Evolutionary conservation across 1,140 invertebrate species (phyloP).

Genomic region (Aphis craccivora): DNA sequence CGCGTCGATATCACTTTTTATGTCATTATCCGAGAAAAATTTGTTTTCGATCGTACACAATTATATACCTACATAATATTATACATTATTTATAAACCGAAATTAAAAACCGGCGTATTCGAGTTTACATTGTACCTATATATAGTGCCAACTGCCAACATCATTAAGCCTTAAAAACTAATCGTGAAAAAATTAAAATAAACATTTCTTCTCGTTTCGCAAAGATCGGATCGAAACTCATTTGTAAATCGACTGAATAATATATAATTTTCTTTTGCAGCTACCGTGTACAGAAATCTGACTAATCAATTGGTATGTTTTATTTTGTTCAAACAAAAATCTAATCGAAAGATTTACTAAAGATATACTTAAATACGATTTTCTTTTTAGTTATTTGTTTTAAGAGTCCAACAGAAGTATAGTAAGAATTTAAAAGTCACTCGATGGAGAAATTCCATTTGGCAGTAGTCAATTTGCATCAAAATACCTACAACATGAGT

Average conservation of each 20-base stretch:
- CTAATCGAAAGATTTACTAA: not conserved
- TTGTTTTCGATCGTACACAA: too few species aligned
- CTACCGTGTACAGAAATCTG: not conserved
- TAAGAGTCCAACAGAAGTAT: not conserved
- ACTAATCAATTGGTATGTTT: not conserved
- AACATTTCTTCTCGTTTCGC: not conserved
- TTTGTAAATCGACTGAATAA: not conserved
- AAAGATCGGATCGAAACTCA: not conserved
- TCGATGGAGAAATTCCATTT: not conserved
- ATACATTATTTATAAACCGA: not conserved
- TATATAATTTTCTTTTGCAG: not conserved
- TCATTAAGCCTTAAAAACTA: not conserved
- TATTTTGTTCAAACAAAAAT: not conserved
- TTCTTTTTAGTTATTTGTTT: not conserved
- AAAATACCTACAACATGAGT: too few species aligned
- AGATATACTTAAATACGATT: not conserved
- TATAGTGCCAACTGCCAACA: not conserved
- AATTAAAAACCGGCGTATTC: not conserved
- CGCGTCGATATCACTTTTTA: too few species aligned
- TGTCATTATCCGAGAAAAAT: too few species aligned
- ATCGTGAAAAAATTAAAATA: slow-evolving; percentile 9
- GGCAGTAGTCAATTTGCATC: too few species aligned
- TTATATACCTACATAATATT: not conserved
- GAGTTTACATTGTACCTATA: not conserved
- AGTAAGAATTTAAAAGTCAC: not conserved